Percentiles rank a stretch among this genome's conserved stretches.
Evolutionary conservation across 2,113 vertebrate genomes (phyloP).

Genomic region (Carlito syrichta): DNA sequence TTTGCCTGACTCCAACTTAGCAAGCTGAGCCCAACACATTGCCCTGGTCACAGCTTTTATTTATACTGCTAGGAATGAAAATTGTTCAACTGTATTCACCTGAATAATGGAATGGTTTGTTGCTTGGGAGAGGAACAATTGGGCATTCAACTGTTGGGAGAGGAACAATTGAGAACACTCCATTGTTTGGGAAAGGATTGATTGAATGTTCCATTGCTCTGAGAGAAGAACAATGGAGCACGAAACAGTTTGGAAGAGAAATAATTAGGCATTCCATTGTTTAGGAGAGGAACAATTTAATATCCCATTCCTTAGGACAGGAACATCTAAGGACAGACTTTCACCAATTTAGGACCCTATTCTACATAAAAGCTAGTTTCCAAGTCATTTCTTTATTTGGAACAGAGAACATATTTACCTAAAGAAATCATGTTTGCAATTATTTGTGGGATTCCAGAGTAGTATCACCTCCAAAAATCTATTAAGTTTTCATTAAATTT

Average conservation of each 20-base stretch:
- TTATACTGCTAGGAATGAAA: background rate
- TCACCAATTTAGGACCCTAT: background rate
- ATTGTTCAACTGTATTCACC: conserved; percentile 22
- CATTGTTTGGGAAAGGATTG: conserved; percentile 56
- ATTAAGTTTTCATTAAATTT: background rate
- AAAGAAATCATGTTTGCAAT: background rate
- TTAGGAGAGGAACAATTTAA: conserved; percentile 31
- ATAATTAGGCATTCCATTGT: conserved; percentile 59
- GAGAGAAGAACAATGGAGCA: conserved; percentile 24
- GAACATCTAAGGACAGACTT: conserved; percentile 44
- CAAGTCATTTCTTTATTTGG: conserved; percentile 20
- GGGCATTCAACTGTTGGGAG: background rate
- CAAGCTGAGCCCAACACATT: background rate
- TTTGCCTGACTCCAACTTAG: background rate
- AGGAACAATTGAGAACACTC: background rate
- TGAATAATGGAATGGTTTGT: conserved; percentile 18
- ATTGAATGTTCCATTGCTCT: conserved; percentile 43
- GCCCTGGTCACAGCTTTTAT: background rate
- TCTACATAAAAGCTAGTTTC: conserved; percentile 30
- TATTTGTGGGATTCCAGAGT: conserved; percentile 1
- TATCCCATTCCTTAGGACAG: conserved; percentile 28
- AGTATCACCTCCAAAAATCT: background rate
- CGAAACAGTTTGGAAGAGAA: conserved; percentile 49
- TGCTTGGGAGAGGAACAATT: background rate
- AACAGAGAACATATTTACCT: background rate